Conservation (phyloP, 2,888 invertebrate species). For the Cataglyphis albicans region DNA sequence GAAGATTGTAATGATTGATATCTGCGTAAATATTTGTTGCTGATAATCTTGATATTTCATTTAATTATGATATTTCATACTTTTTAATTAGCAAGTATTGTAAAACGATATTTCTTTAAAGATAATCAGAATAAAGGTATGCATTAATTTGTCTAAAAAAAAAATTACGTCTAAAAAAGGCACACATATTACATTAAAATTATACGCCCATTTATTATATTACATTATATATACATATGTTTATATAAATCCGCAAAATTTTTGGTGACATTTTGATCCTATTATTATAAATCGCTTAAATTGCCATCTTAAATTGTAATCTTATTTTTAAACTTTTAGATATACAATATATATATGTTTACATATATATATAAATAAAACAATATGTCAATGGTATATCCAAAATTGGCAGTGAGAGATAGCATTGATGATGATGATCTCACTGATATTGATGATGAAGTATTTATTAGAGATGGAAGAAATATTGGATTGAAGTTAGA, state of each 20-base stretch:
- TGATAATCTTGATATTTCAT: not conserved
- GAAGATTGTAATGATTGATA: not conserved
- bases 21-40: not conserved
- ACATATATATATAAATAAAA: not conserved
- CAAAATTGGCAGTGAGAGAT: slow-evolving; percentile 89
- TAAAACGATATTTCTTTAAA: not conserved
- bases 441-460: slow-evolving; percentile 92
- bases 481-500: slow-evolving; percentile 89
- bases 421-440: slow-evolving; percentile 91
- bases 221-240: not conserved
- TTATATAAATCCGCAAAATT: not conserved
- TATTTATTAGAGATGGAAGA: slow-evolving; percentile 91
- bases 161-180: not conserved
- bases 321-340: slow-evolving; percentile 22
- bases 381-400: slow-evolving; percentile 87
- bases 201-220: too few species aligned
- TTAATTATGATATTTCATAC: not conserved
- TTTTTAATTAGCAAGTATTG: not conserved
- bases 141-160: not conserved
- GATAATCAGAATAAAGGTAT: not conserved
- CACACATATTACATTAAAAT: not conserved
- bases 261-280: not conserved
- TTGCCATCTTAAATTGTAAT: not conserved
- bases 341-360: not conserved
- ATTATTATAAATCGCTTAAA: not conserved